Evolutionary conservation across 2,113 vertebrate genomes (phyloP).

Genomic region (Oncorhynchus masou): DNA sequence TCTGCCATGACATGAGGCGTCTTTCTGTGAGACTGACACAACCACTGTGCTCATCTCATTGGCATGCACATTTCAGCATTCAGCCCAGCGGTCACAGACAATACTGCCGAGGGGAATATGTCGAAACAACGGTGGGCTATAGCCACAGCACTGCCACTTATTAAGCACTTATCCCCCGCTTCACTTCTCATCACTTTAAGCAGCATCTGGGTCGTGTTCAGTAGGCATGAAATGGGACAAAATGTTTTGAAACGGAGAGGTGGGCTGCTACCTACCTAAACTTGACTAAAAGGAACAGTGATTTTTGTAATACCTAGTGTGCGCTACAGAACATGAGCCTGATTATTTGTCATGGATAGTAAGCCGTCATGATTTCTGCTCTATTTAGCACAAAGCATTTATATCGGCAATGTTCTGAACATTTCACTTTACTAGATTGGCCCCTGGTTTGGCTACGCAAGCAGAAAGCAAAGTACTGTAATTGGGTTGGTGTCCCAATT

Average conservation of each 20-base stretch:
- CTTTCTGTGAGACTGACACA: constrained; percentile 36
- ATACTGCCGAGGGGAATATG: constrained; percentile 30
- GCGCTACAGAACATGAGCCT: too few species aligned
- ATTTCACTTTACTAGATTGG: constrained; percentile 4
- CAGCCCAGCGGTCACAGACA: constrained; percentile 31
- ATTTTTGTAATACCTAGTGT: too few species aligned
- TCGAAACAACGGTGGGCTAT: constrained; percentile 20
- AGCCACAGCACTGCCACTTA: constrained; percentile 35
- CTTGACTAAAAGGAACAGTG: too few species aligned
- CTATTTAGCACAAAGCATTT: too few species aligned
- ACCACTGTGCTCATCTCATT: constrained; percentile 52
- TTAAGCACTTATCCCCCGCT: constrained; percentile 23
- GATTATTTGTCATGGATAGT: too few species aligned
- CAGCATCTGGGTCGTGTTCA: too few species aligned
- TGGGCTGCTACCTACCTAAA: too few species aligned
- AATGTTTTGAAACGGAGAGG: too few species aligned
- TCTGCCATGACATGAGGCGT: constrained; percentile 18
- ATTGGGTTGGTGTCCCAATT: constrained; percentile 11
- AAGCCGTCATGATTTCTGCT: too few species aligned
- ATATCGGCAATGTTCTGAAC: too few species aligned
- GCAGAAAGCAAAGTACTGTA: constrained; percentile 18
- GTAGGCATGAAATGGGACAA: too few species aligned
- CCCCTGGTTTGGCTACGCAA: constrained; percentile 22
- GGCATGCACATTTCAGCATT: constrained; percentile 42
- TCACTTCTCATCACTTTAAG: constrained; percentile 21